A percentile compares a stretch with the other conserved stretches of the same genome.
Evolutionary conservation across 2,888 invertebrate genomes (phyloP).

Genomic region (Mythimna loreyi): DNA sequence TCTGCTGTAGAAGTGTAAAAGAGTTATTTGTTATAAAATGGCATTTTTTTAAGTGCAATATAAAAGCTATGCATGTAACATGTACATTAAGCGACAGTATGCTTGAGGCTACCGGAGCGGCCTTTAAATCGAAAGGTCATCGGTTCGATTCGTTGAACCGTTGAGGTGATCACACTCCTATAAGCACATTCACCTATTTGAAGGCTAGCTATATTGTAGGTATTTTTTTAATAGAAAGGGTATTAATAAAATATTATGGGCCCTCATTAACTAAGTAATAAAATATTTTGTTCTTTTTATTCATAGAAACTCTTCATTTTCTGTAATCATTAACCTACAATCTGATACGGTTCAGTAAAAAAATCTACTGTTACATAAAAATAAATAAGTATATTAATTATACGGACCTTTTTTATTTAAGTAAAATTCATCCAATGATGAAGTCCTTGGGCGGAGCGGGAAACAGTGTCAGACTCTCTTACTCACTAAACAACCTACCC

Average conservation of each 20-base stretch:
- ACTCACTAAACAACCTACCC: too few species aligned
- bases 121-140: constrained; percentile 56
- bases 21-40: too few species aligned
- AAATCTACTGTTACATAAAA: neutral
- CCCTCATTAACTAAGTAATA: neutral
- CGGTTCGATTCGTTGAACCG: constrained; percentile 54
- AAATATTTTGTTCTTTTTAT: neutral
- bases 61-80: constrained; percentile 40
- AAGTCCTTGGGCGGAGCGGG: too few species aligned
- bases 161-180: constrained; percentile 55
- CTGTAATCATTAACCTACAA: neutral
- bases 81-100: constrained; percentile 48
- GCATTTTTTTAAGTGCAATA: neutral
- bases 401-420: too few species aligned
- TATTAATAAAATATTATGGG: constrained; percentile 18
- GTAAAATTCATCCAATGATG: too few species aligned
- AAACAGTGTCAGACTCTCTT: too few species aligned
- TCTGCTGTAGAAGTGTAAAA: too few species aligned
- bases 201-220: constrained; percentile 32
- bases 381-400: too few species aligned
- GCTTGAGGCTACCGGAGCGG: constrained; percentile 46
- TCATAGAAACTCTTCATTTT: neutral
- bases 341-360: neutral
- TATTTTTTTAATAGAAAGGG: constrained; percentile 28
- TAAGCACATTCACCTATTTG: constrained; percentile 54